Evolutionary conservation across 1,140 invertebrate genomes (phyloP).

Genomic region (Sarcophaga peregrina): DNA sequence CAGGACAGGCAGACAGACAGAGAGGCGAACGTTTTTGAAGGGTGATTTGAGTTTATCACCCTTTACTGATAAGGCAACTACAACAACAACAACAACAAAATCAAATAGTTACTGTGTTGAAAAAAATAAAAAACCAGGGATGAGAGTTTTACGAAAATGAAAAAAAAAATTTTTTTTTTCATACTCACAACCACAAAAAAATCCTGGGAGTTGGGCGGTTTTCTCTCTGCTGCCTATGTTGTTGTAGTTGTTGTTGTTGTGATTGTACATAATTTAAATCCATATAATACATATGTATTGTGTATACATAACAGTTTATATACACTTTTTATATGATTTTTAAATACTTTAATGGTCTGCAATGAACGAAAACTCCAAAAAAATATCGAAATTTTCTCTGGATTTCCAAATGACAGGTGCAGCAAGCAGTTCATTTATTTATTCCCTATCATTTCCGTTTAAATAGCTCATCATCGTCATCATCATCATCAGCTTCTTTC

Average conservation of each 20-base stretch:
- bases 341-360: too few species aligned
- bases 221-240: too few species aligned
- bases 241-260: not conserved
- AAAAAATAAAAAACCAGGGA: too few species aligned
- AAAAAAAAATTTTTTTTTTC: too few species aligned
- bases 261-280: not conserved
- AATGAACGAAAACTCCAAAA: too few species aligned
- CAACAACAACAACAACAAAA: not conserved
- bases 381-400: not conserved
- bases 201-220: too few species aligned
- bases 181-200: too few species aligned
- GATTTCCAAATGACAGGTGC: constrained; percentile 52
- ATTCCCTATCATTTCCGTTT: constrained; percentile 66
- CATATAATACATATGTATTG: not conserved
- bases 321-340: too few species aligned
- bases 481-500: constrained; percentile 42
- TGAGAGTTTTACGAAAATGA: too few species aligned
- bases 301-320: not conserved
- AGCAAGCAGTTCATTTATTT: constrained; percentile 57
- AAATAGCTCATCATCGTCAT: constrained; percentile 52
- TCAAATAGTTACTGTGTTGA: constrained; percentile 12
- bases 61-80: not conserved
- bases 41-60: not conserved
- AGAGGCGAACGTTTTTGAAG: too few species aligned
- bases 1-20: too few species aligned